Base-by-base conservation (phyloP, 2,113 vertebrate genomes). In the Cyanoramphus novaezelandiae region DNA sequence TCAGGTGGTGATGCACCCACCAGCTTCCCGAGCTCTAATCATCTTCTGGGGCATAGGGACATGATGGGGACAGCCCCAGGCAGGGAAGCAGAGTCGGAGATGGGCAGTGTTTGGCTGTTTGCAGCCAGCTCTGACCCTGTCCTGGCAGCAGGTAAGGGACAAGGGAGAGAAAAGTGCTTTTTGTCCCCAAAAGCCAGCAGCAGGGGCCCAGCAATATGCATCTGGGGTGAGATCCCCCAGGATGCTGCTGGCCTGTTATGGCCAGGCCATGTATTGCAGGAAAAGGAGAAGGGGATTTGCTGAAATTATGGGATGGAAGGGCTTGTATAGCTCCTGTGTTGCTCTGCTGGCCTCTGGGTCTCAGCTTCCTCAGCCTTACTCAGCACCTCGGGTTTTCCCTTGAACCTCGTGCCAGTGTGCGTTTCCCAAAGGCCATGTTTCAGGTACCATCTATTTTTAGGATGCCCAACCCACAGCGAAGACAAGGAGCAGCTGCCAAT, bases 401-500 rank as follows among this genome's bases (percentile, higher is more conserved):
- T 68, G 68, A 68, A 86, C 35, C 41, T 39, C 0, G 0, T 69
- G 86, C 53, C 23, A 52, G 65, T 0, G 0, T 49, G 69, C 64
- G n/a, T 78, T 91, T 96, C 43, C 59, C 83, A 62, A 67, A 67
- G 77, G 55, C 55, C 0, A 1, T 60, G 39, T 43, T 91, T 85
- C 90, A 76, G 90, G 93, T 82, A 44, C 90, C 70, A 39, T 67
- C 81, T 95, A 87, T 93, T 96, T 97, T 95, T 93, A 93, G 93
- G 92, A 85, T 82, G 81, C 65, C 82, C 33, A 87, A 96, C 88
- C 67, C 87, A 88, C 70, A 20, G 88, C 82, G 93, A 79, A 95
- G 78, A 64, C 78, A 68, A 84, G 60, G 50, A 94, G 55, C 78
- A 71, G 63, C 8, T 3, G 81, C 43, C 43, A 29, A 65, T 87